phyloP scores from a whole-genome alignment of 2,797 vertebrate genomes.

The Ibycter americanus region DNA sequence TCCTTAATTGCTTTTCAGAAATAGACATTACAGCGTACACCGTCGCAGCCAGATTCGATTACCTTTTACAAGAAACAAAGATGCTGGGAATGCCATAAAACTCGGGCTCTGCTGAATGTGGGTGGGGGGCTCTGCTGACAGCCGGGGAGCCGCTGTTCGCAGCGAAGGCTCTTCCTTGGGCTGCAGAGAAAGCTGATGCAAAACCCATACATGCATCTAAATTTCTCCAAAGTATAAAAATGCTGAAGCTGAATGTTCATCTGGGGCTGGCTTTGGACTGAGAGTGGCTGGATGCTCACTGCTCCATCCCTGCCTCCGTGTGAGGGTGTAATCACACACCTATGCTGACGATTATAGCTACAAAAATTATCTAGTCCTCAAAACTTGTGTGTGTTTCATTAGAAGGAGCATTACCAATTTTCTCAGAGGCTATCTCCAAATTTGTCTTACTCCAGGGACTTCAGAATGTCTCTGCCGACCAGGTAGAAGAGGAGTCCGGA shows the following conservation, averaged over 20 bases:
- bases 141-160: background rate
- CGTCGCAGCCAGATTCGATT: background rate
- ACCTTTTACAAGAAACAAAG: slow-evolving; percentile 45
- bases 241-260: background rate
- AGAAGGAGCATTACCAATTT: background rate
- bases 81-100: background rate
- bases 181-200: background rate
- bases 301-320: background rate
- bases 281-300: background rate
- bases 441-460: slow-evolving; percentile 45
- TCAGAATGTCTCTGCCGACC: slow-evolving; percentile 73
- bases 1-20: slow-evolving; percentile 57
- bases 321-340: background rate
- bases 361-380: background rate
- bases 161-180: background rate
- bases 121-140: background rate
- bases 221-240: background rate
- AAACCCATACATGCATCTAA: background rate
- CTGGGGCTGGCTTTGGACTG: background rate
- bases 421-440: background rate
- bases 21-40: background rate
- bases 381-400: background rate
- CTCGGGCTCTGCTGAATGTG: slow-evolving; percentile 1
- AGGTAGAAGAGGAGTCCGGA: slow-evolving; percentile 86
- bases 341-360: background rate